Evolutionary conservation across 2,888 invertebrate species (phyloP).

Genomic region (Drosophila multiciliata): DNA sequence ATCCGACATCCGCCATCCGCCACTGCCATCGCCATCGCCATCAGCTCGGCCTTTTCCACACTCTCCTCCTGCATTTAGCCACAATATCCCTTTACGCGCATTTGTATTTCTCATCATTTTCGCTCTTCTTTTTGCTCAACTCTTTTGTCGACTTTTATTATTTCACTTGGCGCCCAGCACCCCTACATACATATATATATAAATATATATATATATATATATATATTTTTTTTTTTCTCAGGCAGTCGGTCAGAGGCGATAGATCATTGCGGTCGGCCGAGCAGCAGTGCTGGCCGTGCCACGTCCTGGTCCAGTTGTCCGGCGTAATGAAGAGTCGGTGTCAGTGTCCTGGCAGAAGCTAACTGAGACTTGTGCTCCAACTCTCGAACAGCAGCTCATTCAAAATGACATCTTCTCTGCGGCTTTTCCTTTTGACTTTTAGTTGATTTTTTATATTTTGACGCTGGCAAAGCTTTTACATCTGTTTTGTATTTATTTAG

Average conservation of each 20-base stretch:
- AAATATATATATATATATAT: background rate
- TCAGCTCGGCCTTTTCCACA: background rate
- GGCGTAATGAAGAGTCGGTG: slow-evolving; percentile 47
- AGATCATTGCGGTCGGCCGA: slow-evolving; percentile 76
- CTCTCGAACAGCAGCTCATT: slow-evolving; percentile 48
- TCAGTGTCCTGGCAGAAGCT: slow-evolving; percentile 31
- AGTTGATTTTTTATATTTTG: slow-evolving; percentile 22
- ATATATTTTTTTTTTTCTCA: background rate
- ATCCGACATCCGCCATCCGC: slow-evolving; percentile 22
- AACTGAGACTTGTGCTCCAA: background rate
- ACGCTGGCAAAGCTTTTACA: slow-evolving; percentile 67
- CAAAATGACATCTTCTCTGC: slow-evolving; percentile 57
- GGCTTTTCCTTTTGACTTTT: slow-evolving; percentile 16
- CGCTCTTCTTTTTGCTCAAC: slow-evolving; percentile 22
- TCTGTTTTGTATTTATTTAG: slow-evolving; percentile 78
- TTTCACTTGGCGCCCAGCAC: slow-evolving; percentile 55
- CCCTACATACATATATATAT: background rate
- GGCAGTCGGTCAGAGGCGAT: slow-evolving; percentile 52
- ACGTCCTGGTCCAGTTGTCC: slow-evolving; percentile 46
- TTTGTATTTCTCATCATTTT: slow-evolving; percentile 56
- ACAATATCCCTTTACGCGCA: slow-evolving; percentile 71
- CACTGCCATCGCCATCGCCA: slow-evolving; percentile 4
- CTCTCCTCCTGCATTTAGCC: slow-evolving; percentile 61
- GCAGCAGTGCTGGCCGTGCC: slow-evolving; percentile 26
- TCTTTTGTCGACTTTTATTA: slow-evolving; percentile 66